Evolutionary conservation across 2,888 invertebrate genomes (phyloP).

Genomic region (Drosophila meridiana): DNA sequence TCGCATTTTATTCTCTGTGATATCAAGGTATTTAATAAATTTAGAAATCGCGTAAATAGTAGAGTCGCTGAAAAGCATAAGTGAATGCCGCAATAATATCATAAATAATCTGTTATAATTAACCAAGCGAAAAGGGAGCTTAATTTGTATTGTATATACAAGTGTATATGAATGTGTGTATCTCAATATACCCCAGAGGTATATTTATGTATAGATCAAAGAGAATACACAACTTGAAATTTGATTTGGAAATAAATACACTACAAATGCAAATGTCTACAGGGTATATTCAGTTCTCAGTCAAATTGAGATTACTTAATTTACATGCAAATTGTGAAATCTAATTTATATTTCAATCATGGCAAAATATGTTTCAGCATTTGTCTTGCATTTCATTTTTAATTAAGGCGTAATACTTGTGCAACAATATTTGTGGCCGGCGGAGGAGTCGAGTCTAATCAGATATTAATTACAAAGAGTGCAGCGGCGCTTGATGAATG

Average conservation of each 20-base stretch:
- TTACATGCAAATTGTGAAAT: neutral
- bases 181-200: neutral
- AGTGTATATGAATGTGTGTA: neutral
- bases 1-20: too few relatives aligned
- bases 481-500: neutral
- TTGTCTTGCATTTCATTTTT: neutral
- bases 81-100: neutral
- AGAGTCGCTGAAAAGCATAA: neutral
- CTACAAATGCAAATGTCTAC: neutral
- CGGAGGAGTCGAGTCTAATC: neutral
- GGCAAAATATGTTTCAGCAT: neutral
- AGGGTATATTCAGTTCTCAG: neutral
- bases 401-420: conserved; percentile 3
- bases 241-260: neutral
- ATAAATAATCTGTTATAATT: neutral
- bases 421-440: neutral
- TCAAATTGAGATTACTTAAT: neutral
- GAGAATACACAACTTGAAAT: neutral
- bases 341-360: neutral
- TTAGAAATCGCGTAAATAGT: too few relatives aligned
- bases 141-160: neutral
- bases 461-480: conserved; percentile 6
- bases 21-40: too few relatives aligned
- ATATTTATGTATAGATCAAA: neutral
- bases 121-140: neutral